These are phyloP conservation scores for Spermophilus dauricus DNA, from an alignment of 2,113 vertebrate genomes.

Conservation along the genomic window DNA sequence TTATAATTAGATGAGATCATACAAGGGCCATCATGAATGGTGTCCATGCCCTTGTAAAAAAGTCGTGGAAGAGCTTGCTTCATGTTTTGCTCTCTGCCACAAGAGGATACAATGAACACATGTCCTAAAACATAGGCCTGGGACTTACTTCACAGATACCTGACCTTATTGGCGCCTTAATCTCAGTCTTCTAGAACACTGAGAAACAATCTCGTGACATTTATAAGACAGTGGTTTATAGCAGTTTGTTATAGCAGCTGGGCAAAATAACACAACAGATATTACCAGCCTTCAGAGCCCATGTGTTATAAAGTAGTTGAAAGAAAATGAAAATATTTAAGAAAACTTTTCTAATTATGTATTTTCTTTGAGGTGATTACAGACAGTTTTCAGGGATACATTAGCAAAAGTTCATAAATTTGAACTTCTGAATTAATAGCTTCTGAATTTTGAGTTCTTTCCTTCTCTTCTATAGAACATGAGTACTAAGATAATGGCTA, in stretches of 20 bases:
- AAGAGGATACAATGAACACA: not conserved
- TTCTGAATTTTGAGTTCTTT: not conserved
- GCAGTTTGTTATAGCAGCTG: not conserved
- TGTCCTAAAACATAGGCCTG: not conserved
- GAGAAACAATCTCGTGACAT: not conserved
- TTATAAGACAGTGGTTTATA: not conserved
- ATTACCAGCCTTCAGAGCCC: not conserved
- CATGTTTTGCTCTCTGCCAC: not conserved
- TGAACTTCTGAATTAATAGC: not conserved
- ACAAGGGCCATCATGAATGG: not conserved
- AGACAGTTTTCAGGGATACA: not conserved
- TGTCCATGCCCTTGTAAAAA: too few relatives aligned
- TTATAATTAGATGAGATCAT: not conserved
- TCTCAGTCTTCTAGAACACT: not conserved
- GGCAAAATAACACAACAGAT: not conserved
- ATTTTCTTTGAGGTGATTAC: not conserved
- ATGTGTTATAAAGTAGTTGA: not conserved
- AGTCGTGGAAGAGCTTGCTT: not conserved
- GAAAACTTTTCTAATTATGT: not conserved
- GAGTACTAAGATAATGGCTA: not conserved
- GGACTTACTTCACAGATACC: not conserved
- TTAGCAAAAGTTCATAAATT: not conserved
- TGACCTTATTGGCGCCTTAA: not conserved
- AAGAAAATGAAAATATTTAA: not conserved
- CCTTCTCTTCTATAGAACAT: not conserved